A percentile compares a stretch with the other conserved stretches of the same genome.
Conservation (phyloP, 1,140 invertebrate species). For the Hypsibius dujardini region DNA sequence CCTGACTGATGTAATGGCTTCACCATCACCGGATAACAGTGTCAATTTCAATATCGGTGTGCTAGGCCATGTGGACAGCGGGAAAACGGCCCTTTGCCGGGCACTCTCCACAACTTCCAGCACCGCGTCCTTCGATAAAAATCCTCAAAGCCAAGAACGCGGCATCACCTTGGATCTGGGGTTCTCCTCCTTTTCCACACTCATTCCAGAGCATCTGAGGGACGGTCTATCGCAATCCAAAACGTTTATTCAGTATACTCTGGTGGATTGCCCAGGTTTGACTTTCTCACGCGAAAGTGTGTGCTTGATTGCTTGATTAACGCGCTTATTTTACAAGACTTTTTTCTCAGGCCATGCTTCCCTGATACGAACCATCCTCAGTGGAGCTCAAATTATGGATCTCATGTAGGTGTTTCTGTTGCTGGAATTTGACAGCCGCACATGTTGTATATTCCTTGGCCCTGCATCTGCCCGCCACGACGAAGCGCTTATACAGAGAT, state of each 20-base stretch:
- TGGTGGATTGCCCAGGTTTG: conserved; percentile 57
- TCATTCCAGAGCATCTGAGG: conserved; percentile 35
- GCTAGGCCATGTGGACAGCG: conserved; percentile 58
- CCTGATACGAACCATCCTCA: conserved; percentile 53
- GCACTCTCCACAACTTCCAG: conserved; percentile 48
- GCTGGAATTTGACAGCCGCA: too few species aligned
- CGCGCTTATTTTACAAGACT: too few species aligned
- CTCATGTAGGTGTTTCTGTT: conserved; percentile 37
- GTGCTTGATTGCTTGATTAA: too few species aligned
- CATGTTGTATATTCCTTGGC: too few species aligned
- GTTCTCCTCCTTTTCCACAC: conserved; percentile 46
- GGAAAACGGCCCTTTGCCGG: conserved; percentile 55
- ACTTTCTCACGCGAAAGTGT: too few species aligned
- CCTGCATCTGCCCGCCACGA: too few species aligned
- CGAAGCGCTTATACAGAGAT: too few species aligned
- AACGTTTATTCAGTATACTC: conserved; percentile 47
- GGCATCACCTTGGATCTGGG: conserved; percentile 63
- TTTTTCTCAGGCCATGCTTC: conserved; percentile 41
- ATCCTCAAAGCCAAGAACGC: conserved; percentile 52
- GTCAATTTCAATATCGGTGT: conserved; percentile 57
- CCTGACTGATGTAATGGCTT: not conserved
- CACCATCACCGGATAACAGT: conserved; percentile 26
- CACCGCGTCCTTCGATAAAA: conserved; percentile 59
- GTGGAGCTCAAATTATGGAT: conserved; percentile 54
- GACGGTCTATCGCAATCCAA: conserved; percentile 20